Evolutionary conservation across 2,888 invertebrate genomes (phyloP), one percentile per base, ranked within the genome.

Genomic region (Diaphora mendica): DNA sequence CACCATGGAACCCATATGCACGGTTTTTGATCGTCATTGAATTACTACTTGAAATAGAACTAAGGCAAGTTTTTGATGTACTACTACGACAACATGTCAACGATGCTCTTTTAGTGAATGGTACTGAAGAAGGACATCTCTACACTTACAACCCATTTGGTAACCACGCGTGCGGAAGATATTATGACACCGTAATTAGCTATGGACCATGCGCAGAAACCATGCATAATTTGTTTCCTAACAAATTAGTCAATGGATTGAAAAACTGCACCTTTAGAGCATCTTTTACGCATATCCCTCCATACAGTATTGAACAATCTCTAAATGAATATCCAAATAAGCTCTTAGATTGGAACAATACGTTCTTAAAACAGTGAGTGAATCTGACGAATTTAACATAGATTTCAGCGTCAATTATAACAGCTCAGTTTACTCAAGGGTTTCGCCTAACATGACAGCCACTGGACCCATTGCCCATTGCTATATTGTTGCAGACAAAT

Each of bases 111-210:
- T 76, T 93, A 8, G 66, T 91, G 4, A 88, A 89, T 67, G 88
- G 88, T 17, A 87, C 82, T 0, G 55, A 65, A 0, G 81, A 88
- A 4, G 81, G 84, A 13, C 78, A 90, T 3, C 64, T 93, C 23
- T 92, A 89, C 74, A 87, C 91, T 1, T 93, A 92, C 77, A 90
- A 93, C 77, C 91, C 93, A 0, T 93, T 87, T 65, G 88, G 90
- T 72, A 90, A 93, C 66, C 90, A 86, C 69, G 88, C 87, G 0
- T 94, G 94, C 70, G 94, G 94, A n/a, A 88, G 86, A 72, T 86
- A 87, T 64, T 93, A 89, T 73, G 80, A 83, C 5, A 77, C 82
- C 44, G 77, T 93, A 20, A 88, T 89, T 33, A 74, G 82, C 48
- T 81, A 85, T 5, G 94, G 93, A 13, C 79, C 85, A 71, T 93